Evolutionary conservation across 2,113 vertebrate species (phyloP).

Genomic region (human): GRCh38 chr3:150417001-150417500

Average conservation of each 20-base stretch:
- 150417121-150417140: conserved; percentile 5
- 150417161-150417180: neutral
- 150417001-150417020: conserved; percentile 24
- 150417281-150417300: conserved; percentile 23
- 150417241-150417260: neutral
- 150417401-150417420: neutral
- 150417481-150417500: neutral
- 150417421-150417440: conserved; percentile 5
- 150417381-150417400: conserved; percentile 11
- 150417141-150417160: conserved; percentile 38
- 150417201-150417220: conserved; percentile 26
- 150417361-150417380: conserved; percentile 32
- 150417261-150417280: conserved; percentile 30
- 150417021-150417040: conserved; percentile 37
- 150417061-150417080: neutral
- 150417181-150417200: neutral
- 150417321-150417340: conserved; percentile 35
- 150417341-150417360: conserved; percentile 32
- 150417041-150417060: neutral
- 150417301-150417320: conserved; percentile 39
- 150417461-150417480: neutral
- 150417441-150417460: neutral
- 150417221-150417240: conserved; percentile 39
- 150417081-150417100: neutral
- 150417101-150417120: conserved; percentile 27